Evolutionary conservation across 92 coral and sea anemone genomes (phyloP).

Genomic region (Montipora capitata): DNA sequence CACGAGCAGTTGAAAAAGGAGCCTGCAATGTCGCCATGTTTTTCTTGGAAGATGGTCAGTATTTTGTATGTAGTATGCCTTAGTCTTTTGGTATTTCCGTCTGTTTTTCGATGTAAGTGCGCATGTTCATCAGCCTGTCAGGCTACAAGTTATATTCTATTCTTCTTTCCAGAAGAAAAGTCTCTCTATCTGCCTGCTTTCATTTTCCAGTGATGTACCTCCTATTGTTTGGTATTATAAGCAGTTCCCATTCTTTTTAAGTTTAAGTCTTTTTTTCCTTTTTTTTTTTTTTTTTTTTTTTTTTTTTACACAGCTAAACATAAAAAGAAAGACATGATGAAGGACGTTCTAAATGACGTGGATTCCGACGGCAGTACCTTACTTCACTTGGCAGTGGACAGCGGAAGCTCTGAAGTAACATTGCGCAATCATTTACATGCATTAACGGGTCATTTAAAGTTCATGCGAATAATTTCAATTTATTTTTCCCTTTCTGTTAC

Average conservation of each 20-base stretch:
- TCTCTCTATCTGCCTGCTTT: no score
- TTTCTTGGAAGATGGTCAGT: slow-evolving; percentile 74
- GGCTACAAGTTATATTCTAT: no score
- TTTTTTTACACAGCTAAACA: slow-evolving; percentile 33
- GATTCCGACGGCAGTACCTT: slow-evolving; percentile 76
- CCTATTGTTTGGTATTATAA: no score
- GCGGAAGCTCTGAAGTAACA: slow-evolving; percentile 58
- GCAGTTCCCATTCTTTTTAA: no score
- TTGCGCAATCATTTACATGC: no score
- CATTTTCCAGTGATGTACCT: no score
- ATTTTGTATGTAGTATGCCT: not conserved
- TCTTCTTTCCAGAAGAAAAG: no score
- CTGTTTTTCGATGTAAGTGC: not conserved
- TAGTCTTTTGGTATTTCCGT: not conserved
- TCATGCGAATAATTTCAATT: no score
- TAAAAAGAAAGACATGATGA: slow-evolving; percentile 35
- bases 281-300: not conserved
- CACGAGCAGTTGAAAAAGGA: slow-evolving; percentile 78
- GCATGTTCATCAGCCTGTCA: not conserved
- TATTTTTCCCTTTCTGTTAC: not conserved
- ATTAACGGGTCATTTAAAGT: not conserved
- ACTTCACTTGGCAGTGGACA: slow-evolving; percentile 84
- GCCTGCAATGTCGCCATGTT: slow-evolving; percentile 64
- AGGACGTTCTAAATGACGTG: slow-evolving; percentile 52
- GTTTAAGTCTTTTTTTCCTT: not conserved